Conservation (phyloP, 2,797 vertebrate species). For the Periparus ater region DNA sequence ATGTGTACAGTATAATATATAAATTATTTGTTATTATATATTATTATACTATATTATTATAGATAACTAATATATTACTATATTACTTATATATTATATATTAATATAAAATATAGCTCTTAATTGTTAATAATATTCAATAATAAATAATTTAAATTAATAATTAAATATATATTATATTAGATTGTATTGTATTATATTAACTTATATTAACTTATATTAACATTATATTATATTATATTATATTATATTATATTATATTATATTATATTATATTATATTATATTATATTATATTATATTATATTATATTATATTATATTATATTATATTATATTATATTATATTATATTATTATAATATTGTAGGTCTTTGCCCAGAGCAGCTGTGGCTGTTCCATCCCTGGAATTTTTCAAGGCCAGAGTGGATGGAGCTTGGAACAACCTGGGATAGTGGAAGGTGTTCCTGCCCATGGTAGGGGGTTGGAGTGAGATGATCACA, state of each 20-base stretch:
- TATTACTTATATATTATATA: too few relatives aligned
- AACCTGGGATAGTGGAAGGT: neutral
- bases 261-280: neutral
- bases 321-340: neutral
- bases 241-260: neutral
- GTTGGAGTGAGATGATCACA: neutral
- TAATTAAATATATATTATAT: neutral
- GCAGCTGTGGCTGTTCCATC: neutral
- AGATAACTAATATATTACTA: too few relatives aligned
- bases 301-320: neutral
- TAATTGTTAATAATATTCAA: too few relatives aligned
- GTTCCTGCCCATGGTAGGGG: neutral
- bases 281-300: too few relatives aligned
- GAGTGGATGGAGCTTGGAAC: neutral
- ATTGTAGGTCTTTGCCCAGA: neutral
- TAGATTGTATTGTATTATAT: neutral
- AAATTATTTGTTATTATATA: too few relatives aligned
- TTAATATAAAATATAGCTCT: too few relatives aligned
- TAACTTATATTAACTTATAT: too few relatives aligned
- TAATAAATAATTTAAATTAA: too few relatives aligned
- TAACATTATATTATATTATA: too few relatives aligned
- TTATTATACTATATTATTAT: too few relatives aligned
- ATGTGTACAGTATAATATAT: rapidly evolving
- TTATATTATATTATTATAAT: neutral
- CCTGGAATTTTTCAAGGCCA: neutral